Evolutionary conservation across 2,888 invertebrate species (phyloP).

Genomic region (Athalia circularis): DNA sequence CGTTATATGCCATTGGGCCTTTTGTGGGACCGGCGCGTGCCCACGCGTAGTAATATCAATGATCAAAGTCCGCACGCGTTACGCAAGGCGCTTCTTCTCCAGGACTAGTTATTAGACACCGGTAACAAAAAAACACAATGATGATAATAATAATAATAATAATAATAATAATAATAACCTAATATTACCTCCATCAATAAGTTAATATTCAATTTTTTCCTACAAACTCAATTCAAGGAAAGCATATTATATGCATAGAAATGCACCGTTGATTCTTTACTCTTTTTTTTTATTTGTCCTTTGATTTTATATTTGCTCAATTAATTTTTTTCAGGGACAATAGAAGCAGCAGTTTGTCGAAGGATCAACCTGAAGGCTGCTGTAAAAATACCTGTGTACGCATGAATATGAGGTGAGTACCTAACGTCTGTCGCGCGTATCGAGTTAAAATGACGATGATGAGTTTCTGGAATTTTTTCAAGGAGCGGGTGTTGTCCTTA

Average conservation of each 20-base stretch:
- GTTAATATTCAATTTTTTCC: too few relatives aligned
- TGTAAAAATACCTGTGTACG: neutral
- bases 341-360: too few relatives aligned
- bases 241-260: too few relatives aligned
- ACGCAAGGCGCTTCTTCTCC: constrained; percentile 11
- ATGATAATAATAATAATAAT: neutral
- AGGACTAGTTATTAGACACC: too few relatives aligned
- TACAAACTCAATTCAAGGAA: too few relatives aligned
- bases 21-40: constrained; percentile 42
- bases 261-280: too few relatives aligned
- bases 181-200: too few relatives aligned
- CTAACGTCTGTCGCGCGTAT: neutral
- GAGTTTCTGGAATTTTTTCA: constrained; percentile 15
- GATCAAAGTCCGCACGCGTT: constrained; percentile 9
- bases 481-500: neutral
- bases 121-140: neutral
- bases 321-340: too few relatives aligned
- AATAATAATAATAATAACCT: too few relatives aligned
- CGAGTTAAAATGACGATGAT: neutral
- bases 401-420: neutral
- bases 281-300: too few relatives aligned
- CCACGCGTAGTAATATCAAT: constrained; percentile 36
- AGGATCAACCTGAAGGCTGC: neutral
- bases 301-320: too few relatives aligned
- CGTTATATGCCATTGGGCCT: neutral